Evolutionary conservation across 2,797 vertebrate species (phyloP).

Genomic region (Melanotaenia boesemani): DNA sequence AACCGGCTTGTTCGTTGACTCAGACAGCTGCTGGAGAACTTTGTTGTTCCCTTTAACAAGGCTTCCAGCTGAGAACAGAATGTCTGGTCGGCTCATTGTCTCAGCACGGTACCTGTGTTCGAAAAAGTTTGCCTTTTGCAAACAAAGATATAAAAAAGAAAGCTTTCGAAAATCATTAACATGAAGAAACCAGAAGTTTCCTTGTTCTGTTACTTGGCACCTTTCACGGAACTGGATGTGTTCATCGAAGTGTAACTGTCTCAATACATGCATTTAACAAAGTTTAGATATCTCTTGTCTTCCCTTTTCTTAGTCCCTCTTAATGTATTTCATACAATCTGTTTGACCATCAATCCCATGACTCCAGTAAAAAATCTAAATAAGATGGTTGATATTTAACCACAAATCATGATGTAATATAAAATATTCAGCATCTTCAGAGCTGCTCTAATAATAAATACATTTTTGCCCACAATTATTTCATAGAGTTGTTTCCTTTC

Average conservation of each 20-base stretch:
- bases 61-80: conserved; percentile 14
- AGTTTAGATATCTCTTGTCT: background rate
- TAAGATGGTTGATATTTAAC: background rate
- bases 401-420: background rate
- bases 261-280: background rate
- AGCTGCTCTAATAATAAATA: no score
- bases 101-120: conserved; percentile 8
- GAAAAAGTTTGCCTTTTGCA: conserved; percentile 1
- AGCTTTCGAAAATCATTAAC: background rate
- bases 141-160: background rate
- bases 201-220: background rate
- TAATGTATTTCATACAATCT: background rate
- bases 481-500: background rate
- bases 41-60: conserved; percentile 2
- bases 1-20: conserved; percentile 26
- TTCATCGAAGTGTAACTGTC: background rate
- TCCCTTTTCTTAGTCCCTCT: background rate
- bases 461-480: background rate
- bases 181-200: conserved; percentile 4
- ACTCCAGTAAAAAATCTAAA: background rate
- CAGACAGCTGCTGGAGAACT: conserved; percentile 52
- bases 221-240: background rate
- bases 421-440: background rate
- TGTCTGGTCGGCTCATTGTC: conserved; percentile 17
- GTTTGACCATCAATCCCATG: background rate